Evolutionary conservation across 35 echinoderm and acorn worm genomes (phyloP), one percentile per base, ranked within the genome.

Genomic region (Ophiothrix spiculata): DNA sequence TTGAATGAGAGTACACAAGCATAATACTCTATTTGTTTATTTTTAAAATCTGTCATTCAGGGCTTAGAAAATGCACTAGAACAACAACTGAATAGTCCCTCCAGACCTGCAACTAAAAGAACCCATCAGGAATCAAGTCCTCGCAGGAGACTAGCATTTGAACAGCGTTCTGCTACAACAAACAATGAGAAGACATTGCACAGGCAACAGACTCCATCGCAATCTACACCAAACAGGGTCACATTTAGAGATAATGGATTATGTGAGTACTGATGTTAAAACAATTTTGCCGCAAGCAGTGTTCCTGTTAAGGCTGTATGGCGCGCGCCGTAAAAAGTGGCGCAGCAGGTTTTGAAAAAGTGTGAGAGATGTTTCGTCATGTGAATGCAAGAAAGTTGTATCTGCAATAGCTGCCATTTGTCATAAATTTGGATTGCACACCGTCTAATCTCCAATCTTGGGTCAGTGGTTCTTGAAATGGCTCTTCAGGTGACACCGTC

Each of bases 71-170:
- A 40, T 82, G 80, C 80, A 1, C 49, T 82, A 45, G 38, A 39
- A 29, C 1, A 54, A 41, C 80, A 82, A 33, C n/a, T n/a, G n/a
- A n/a, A n/a, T 3, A 11, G 42, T 36, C 36, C 38, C 42, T 80
- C 42, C 78, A 36, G 42, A 80, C 36, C 38, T 80, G 78, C 78
- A 14, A 82, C 40, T 40, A 31, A n/a, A 23, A 45, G 8, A 21
- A 39, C 21, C 23, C 40, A 82, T 21, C 39, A 38, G 23, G 31
- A 23, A 8, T 16, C 80, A 32, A 45, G 4, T 2, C 40, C 80
- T 31, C 40, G 80, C 14, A 45, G 80, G 49, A 39, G 80, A 28
- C 42, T 82, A 82, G 80, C 80, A 39, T 82, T 82, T 82, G 80
- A 82, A 45, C 10, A 29, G 25, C 23, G 33, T 33, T 16, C 42